These are phyloP conservation scores for Hecatera dysodea DNA, from an alignment of 2,888 invertebrate genomes.

Conservation along the genomic window DNA sequence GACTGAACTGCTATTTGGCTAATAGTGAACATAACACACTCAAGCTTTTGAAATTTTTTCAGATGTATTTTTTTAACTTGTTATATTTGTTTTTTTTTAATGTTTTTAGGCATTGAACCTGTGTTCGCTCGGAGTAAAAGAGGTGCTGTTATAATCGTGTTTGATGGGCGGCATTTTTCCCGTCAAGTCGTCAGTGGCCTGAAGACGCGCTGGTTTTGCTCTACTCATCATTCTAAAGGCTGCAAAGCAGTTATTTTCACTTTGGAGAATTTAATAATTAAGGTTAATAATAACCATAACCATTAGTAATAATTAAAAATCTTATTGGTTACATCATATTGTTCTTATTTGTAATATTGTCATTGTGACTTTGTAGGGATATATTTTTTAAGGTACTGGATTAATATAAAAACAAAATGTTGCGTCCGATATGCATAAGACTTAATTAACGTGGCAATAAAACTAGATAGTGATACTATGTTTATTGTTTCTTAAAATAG, in stretches of 20 bases:
- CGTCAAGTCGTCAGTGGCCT: background rate
- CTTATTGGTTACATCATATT: background rate
- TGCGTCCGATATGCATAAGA: too few relatives aligned
- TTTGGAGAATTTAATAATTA: background rate
- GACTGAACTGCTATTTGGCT: too few relatives aligned
- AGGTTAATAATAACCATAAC: conserved; percentile 24
- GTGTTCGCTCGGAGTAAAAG: conserved; percentile 19
- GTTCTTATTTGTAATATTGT: too few relatives aligned
- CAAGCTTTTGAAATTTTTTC: too few relatives aligned
- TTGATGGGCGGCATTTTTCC: conserved; percentile 5
- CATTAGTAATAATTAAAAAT: background rate
- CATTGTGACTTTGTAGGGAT: too few relatives aligned
- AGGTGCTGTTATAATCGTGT: conserved; percentile 3
- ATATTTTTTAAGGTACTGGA: too few relatives aligned
- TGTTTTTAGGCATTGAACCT: conserved; percentile 22
- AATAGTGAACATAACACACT: too few relatives aligned
- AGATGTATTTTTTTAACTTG: too few relatives aligned
- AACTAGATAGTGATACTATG: too few relatives aligned
- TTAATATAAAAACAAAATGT: too few relatives aligned
- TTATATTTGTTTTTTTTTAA: background rate
- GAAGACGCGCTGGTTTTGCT: conserved; percentile 34
- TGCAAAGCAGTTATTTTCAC: conserved; percentile 33
- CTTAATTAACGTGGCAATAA: too few relatives aligned
- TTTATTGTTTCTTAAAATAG: too few relatives aligned
- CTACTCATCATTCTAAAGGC: conserved; percentile 34